Evolutionary conservation across 1,140 invertebrate species (phyloP).

Genomic region (Oedothorax gibbosus): DNA sequence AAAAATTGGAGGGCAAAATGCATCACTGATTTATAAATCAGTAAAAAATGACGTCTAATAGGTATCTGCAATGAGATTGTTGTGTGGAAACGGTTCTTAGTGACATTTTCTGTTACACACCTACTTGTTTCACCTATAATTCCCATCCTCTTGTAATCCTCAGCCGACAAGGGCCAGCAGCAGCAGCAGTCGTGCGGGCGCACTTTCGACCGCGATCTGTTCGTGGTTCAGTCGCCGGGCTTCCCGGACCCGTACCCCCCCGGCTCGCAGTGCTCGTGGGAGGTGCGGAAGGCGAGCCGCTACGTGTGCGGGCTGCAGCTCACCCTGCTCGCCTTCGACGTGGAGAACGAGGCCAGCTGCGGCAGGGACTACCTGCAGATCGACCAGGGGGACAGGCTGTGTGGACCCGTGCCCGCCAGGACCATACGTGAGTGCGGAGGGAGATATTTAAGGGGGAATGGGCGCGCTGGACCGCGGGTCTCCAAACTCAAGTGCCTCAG

Average conservation of each 20-base stretch:
- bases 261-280: conserved; percentile 57
- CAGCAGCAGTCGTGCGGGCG: conserved; percentile 53
- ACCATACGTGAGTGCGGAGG: conserved; percentile 62
- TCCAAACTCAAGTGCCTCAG: too few relatives aligned
- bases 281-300: conserved; percentile 45
- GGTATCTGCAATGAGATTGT: too few relatives aligned
- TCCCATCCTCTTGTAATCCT: too few relatives aligned
- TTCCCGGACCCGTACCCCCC: conserved; percentile 62
- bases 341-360: conserved; percentile 62
- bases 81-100: too few relatives aligned
- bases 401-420: conserved; percentile 62
- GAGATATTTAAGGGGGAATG: too few relatives aligned
- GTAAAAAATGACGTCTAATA: too few relatives aligned
- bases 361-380: conserved; percentile 63
- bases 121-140: not conserved
- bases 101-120: not conserved
- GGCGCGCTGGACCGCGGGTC: too few relatives aligned
- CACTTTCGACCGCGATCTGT: conserved; percentile 39
- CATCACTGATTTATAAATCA: too few relatives aligned
- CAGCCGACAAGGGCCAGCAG: too few relatives aligned
- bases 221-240: conserved; percentile 59
- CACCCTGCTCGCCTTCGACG: conserved; percentile 61
- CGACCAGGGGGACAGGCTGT: conserved; percentile 62
- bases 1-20: too few relatives aligned
- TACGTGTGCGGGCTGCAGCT: conserved; percentile 63